Base-by-base conservation (phyloP, 1,140 invertebrate species). In the Cyphomyrmex costatus region DNA sequence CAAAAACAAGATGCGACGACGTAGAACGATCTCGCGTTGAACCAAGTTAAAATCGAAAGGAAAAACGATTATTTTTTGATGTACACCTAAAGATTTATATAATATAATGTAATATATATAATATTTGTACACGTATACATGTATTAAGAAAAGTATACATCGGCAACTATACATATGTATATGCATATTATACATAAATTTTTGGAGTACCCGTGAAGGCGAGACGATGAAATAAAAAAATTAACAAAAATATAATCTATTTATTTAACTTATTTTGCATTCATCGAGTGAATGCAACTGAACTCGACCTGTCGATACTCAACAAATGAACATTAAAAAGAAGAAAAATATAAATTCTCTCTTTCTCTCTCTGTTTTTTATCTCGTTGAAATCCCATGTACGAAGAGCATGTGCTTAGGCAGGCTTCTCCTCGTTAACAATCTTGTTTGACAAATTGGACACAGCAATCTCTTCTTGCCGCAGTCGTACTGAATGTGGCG, bases 401-500 rank as follows among this genome's bases (percentile, higher is more conserved):
- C 63, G 12, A 73, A 36, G 42, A 89, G 68, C 80, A 91, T 91
- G 74, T 93, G 92, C 53, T 89, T 90, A 27, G 88, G 88, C 24
- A 88, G 65, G 51, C 73, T 91, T 70, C 78, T 90, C 76, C 86
- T 92, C 42, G 96, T 91, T 94, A 95, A 91, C 94, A 96, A 90
- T 96, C 95, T 93, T 94, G 93, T 89, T 89, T 95, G 91, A 95
- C 96, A 97, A 91, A 96, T 93, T 16, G 95, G 95, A 88, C 96
- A 97, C 83, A 95, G 94, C 93, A 96, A 96, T 91, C 96, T 95
- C 53, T 96, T 95, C 90, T 95, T 95, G 12, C 96, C 96, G 91
- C 96, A 97, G 92, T 97, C 96, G 88, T 96, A 95, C 84, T 95
- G 95, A 53, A 96, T 92, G 93, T 97, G 96, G 36, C 96, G 95